These are phyloP conservation scores for Capreolus pygargus DNA, from an alignment of 2,113 vertebrate species.

Conservation along the genomic window DNA sequence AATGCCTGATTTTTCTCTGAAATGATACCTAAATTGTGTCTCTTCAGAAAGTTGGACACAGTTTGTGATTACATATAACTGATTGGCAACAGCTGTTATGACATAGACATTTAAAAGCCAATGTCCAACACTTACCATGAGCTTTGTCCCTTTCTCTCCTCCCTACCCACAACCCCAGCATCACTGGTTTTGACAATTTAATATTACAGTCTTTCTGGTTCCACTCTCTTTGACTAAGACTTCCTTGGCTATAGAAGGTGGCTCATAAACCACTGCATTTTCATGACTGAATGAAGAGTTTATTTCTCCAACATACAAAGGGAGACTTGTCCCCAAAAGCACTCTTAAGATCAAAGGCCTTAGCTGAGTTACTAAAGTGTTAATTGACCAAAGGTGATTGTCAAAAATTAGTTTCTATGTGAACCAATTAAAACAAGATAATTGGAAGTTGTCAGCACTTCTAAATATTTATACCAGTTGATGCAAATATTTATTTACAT, in stretches of 20 bases:
- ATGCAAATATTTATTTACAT: constrained; percentile 77
- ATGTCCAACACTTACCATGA: not conserved
- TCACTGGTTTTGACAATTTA: not conserved
- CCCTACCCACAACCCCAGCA: not conserved
- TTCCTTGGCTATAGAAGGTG: not conserved
- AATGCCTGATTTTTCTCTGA: not conserved
- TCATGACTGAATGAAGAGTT: constrained; percentile 15
- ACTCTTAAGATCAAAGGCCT: constrained; percentile 48
- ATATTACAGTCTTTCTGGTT: not conserved
- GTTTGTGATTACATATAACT: not conserved
- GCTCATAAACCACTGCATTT: constrained; percentile 26
- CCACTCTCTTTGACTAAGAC: not conserved
- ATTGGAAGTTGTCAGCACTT: constrained; percentile 66
- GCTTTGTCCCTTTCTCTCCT: not conserved
- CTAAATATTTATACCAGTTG: constrained; percentile 66
- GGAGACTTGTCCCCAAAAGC: not conserved
- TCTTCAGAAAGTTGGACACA: not conserved
- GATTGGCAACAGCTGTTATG: not conserved
- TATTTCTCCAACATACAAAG: constrained; percentile 53
- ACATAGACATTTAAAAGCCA: not conserved
- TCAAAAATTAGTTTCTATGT: constrained; percentile 53
- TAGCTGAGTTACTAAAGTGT: constrained; percentile 52
- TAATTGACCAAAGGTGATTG: constrained; percentile 54
- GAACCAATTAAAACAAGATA: constrained; percentile 70
- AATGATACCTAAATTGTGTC: not conserved